These are phyloP conservation scores for Dicranocentrus wangi DNA, from an alignment of 2,888 invertebrate genomes.

Conservation along the genomic window DNA sequence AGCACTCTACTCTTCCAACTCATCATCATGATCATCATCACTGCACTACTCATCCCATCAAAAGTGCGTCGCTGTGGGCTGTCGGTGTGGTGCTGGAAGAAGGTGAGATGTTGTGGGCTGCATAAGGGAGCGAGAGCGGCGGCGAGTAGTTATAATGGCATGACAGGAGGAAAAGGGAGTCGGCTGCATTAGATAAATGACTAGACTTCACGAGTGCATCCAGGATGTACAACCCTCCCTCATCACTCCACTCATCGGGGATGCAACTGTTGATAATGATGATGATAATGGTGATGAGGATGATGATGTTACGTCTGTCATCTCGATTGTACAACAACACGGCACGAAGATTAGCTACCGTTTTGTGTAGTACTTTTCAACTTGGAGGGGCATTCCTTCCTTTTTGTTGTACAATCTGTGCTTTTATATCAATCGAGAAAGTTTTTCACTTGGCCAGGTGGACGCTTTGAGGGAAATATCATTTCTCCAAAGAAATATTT, in stretches of 20 bases:
- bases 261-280: slow-evolving; percentile 37
- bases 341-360: background rate
- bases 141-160: background rate
- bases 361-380: background rate
- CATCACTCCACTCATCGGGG: slow-evolving; percentile 5
- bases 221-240: background rate
- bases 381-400: background rate
- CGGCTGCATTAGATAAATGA: slow-evolving; percentile 32
- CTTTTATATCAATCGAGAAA: no score
- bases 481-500: no score
- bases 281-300: slow-evolving; percentile 17
- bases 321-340: background rate
- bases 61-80: background rate
- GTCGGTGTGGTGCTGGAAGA: background rate
- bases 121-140: background rate
- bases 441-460: no score
- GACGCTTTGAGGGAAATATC: no score
- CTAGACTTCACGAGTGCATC: background rate
- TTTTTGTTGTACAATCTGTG: slow-evolving; percentile 1
- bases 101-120: background rate
- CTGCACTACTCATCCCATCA: slow-evolving; percentile 19
- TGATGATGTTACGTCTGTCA: slow-evolving; percentile 20
- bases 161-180: slow-evolving; percentile 2
- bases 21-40: no score
- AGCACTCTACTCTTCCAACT: background rate